Base-by-base conservation (phyloP, 2,113 vertebrate species). In the Nesogale talazaci region DNA sequence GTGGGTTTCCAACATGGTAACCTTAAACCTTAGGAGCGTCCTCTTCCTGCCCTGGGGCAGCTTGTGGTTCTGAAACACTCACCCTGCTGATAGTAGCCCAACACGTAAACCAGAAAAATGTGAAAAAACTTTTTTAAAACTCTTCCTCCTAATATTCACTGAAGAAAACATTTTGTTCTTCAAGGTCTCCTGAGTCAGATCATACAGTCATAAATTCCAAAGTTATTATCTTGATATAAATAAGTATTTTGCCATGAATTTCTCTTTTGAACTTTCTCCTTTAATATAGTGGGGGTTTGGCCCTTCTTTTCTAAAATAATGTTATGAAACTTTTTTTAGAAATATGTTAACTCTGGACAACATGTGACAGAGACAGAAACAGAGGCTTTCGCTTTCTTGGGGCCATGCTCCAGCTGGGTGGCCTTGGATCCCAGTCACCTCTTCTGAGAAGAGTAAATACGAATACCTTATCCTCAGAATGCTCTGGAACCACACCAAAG, bases 301-400 rank as follows among this genome's bases (percentile, higher is more conserved):
- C 34, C 78, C 11, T 52, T 59, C 19, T 94, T 86, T 91, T 74
- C 57, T 85, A 86, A 96, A 92, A 79, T 87, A 76, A 31, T 69
- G 84, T 65, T 86, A 46, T 67, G 65, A 90, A 23, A 29, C 34
- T 15, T 56, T 77, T 89, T 84, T 19, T 22, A 61, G 23, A 25
- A 61, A 61, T 25, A 85, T 88, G 78, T 85, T 91, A 86, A 77
- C n/a, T 81, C 27, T 83, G 82, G 85, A 93, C 86, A 95, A 90
- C 36, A 74, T 79, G 36, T 94, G 84, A 67, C 46, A 40, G 88
- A 94, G 36, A 86, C 76, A 25, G 12, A 46, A 85, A 91, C 57
- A 80, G 27, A 76, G 38, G 57, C 42, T 86, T 88, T 93, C 38
- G 63, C 86, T 42, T 12, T 63, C 70, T 27, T 14, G 38, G 69